Conservation (phyloP, 2,113 vertebrate species). For the Microtus pennsylvanicus region DNA sequence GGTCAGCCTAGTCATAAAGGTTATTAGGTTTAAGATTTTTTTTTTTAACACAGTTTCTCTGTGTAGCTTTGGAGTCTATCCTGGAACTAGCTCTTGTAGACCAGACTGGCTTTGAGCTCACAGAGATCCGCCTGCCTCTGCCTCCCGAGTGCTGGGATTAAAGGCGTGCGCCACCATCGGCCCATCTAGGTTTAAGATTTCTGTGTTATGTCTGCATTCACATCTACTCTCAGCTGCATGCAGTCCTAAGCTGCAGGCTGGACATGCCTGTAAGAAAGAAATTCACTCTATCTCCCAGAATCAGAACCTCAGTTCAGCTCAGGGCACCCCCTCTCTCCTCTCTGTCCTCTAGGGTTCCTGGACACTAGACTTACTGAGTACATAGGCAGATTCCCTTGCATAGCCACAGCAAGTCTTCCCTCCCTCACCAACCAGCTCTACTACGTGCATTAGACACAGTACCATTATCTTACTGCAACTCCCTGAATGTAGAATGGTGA, state of each 20-base stretch:
- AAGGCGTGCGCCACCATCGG: background rate
- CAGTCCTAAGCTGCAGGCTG: background rate
- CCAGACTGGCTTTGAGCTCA: background rate
- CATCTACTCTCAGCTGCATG: too few species aligned
- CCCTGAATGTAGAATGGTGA: rapidly evolving
- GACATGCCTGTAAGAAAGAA: background rate
- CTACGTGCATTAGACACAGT: too few species aligned
- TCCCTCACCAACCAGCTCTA: background rate
- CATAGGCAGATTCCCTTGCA: too few species aligned
- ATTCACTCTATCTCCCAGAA: background rate
- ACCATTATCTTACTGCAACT: background rate
- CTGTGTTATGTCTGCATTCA: background rate
- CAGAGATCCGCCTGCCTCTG: background rate
- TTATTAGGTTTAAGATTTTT: background rate
- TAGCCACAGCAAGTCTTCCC: background rate
- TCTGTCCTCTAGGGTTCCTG: background rate
- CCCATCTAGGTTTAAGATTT: background rate
- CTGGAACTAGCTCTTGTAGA: background rate
- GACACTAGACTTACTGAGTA: background rate
- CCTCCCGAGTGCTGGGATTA: background rate
- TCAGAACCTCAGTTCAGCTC: background rate
- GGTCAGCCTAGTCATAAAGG: too few species aligned
- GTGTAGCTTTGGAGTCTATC: too few species aligned
- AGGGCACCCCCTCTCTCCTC: background rate
- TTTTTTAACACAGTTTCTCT: too few species aligned